These are phyloP conservation scores for Zoanthus gigantus DNA, from an alignment of 92 coral and sea anemone species.

Conservation along the genomic window DNA sequence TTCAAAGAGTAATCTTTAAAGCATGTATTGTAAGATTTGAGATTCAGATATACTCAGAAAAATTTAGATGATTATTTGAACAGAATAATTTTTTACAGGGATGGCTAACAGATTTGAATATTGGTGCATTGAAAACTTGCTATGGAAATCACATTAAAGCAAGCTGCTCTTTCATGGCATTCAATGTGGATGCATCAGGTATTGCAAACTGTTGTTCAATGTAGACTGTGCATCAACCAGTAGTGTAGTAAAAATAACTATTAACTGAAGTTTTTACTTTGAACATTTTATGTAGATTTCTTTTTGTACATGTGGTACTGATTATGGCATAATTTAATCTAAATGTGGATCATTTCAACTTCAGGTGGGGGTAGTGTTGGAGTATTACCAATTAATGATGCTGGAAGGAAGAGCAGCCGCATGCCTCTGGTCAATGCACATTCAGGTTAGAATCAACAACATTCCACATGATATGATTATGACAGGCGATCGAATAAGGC, in stretches of 20 bases:
- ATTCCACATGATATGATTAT: no score
- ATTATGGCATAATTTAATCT: neutral
- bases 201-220: neutral
- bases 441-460: conserved; percentile 60
- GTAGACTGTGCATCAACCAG: no score
- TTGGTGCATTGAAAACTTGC: conserved; percentile 85
- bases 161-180: conserved; percentile 84
- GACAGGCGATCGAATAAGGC: no score
- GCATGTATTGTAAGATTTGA: neutral
- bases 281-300: neutral
- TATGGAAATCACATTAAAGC: conserved; percentile 95
- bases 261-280: no score
- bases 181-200: conserved; percentile 90
- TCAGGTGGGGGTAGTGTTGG: conserved; percentile 82
- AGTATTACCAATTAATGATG: conserved; percentile 67
- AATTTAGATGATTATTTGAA: neutral
- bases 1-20: no score
- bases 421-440: conserved; percentile 79
- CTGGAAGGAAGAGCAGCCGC: conserved; percentile 69
- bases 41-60: no score
- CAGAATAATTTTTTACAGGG: conserved; percentile 49
- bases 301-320: neutral
- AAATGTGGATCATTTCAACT: neutral
- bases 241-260: no score
- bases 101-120: conserved; percentile 75